Evolutionary conservation across 1,140 invertebrate genomes (phyloP).

Genomic region (Eurosta solidaginis): DNA sequence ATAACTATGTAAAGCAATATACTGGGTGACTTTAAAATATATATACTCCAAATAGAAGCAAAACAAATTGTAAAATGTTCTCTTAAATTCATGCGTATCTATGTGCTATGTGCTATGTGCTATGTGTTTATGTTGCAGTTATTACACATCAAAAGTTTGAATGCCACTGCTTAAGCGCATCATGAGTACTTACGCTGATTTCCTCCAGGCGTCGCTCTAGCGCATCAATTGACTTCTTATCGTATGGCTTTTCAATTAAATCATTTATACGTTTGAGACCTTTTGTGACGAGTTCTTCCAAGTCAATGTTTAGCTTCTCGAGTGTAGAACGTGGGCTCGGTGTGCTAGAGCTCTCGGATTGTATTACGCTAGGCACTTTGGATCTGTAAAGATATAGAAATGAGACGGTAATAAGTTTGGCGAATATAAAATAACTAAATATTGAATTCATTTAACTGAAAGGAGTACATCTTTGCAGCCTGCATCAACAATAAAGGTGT

Average conservation of each 20-base stretch:
- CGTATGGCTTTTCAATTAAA: conserved; percentile 53
- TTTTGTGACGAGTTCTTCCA: conserved; percentile 55
- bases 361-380: conserved; percentile 38
- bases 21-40: too few relatives aligned
- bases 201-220: conserved; percentile 54
- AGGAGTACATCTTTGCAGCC: too few relatives aligned
- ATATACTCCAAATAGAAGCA: too few relatives aligned
- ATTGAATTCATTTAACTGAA: too few relatives aligned
- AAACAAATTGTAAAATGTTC: too few relatives aligned
- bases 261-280: conserved; percentile 56
- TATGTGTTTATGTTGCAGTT: too few relatives aligned
- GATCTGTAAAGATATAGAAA: conserved; percentile 43
- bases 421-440: neutral
- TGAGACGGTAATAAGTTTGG: too few relatives aligned
- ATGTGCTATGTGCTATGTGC: neutral
- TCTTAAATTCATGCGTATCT: too few relatives aligned
- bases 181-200: conserved; percentile 51
- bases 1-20: too few relatives aligned
- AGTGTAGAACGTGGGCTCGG: conserved; percentile 37
- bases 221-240: conserved; percentile 50
- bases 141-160: too few relatives aligned
- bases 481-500: too few relatives aligned
- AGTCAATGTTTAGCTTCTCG: conserved; percentile 44
- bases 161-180: neutral
- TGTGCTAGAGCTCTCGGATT: neutral